Evolutionary conservation across 2,888 invertebrate genomes (phyloP).

Genomic region (Neoitamus cyanurus): DNA sequence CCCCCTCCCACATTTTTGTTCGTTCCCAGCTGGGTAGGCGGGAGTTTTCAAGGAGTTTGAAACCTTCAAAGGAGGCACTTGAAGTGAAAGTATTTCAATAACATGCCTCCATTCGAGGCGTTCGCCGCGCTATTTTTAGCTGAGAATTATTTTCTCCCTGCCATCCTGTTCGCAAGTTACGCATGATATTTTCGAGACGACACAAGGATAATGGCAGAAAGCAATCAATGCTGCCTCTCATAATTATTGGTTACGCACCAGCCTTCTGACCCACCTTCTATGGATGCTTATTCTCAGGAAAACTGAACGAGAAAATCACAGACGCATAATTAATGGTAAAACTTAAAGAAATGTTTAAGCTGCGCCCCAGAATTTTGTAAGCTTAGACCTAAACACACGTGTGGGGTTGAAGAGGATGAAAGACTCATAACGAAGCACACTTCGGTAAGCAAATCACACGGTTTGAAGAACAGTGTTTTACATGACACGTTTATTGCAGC

Average conservation of each 20-base stretch:
- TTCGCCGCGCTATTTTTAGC: background rate
- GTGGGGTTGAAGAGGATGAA: background rate
- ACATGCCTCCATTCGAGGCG: background rate
- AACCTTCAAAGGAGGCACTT: slow-evolving; percentile 2
- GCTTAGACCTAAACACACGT: background rate
- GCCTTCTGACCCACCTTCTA: background rate
- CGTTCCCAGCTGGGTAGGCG: background rate
- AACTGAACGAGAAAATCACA: background rate
- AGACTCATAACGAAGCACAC: background rate
- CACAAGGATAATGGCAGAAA: background rate
- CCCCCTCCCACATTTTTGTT: background rate
- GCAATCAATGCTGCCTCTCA: background rate
- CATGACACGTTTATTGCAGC: background rate
- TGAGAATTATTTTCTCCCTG: background rate
- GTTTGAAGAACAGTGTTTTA: background rate
- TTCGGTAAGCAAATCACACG: background rate
- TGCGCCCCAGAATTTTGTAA: background rate
- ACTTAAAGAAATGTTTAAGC: background rate
- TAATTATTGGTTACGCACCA: background rate
- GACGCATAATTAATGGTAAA: background rate
- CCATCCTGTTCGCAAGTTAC: background rate
- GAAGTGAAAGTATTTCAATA: slow-evolving; percentile 3
- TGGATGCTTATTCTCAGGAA: background rate
- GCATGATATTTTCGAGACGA: background rate
- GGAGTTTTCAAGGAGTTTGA: slow-evolving; percentile 1